Evolutionary conservation across 2,113 vertebrate genomes (phyloP).

Genomic region (Malurus cyaneus): DNA sequence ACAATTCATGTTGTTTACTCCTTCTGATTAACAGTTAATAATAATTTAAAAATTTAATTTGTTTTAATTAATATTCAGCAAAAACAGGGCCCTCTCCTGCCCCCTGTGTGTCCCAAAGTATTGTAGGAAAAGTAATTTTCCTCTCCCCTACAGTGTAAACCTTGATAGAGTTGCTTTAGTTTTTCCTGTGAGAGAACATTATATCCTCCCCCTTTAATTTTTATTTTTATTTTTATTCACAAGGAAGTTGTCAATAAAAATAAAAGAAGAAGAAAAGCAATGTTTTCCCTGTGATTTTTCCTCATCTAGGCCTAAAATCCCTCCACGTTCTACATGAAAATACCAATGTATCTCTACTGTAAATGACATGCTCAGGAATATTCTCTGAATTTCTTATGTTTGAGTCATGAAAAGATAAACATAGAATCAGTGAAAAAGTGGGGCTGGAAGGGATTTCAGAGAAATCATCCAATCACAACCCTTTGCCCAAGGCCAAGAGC

Average conservation of each 20-base stretch:
- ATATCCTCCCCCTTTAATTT: not conserved
- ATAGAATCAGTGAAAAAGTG: not conserved
- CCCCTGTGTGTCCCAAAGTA: not conserved
- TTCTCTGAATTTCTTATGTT: not conserved
- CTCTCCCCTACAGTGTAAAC: accelerated
- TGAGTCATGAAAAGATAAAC: not conserved
- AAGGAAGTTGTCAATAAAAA: not conserved
- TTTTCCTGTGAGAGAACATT: not conserved
- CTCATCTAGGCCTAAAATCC: not conserved
- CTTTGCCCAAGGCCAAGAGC: not conserved
- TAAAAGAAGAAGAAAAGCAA: not conserved
- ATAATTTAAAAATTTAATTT: not conserved
- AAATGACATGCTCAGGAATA: not conserved
- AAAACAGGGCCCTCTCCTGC: not conserved
- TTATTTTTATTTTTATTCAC: not conserved
- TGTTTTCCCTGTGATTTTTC: not conserved
- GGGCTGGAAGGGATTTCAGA: not conserved
- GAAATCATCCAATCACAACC: not conserved
- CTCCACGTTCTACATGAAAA: not conserved
- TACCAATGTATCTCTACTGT: not conserved
- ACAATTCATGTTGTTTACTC: not conserved
- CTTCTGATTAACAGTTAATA: not conserved
- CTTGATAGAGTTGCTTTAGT: not conserved
- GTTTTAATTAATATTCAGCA: not conserved
- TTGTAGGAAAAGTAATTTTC: not conserved